These are phyloP conservation scores for Marmota flaviventris DNA, from an alignment of 2,113 vertebrate genomes.

Conservation along the genomic window DNA sequence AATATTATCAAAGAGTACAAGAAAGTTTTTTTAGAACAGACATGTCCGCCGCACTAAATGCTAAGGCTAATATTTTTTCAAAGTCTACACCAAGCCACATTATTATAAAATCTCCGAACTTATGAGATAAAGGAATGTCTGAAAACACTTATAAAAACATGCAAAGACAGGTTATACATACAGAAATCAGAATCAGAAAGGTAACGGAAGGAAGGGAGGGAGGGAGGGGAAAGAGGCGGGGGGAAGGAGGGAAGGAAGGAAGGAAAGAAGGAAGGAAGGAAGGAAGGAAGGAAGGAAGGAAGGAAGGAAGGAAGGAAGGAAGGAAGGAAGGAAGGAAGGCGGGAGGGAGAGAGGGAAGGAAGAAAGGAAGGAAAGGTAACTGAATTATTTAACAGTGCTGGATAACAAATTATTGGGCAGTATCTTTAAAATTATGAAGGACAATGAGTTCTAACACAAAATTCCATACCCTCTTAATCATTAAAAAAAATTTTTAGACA, in stretches of 20 bases:
- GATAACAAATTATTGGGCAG: no score
- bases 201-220: background rate
- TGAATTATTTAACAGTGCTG: background rate
- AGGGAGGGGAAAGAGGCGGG: no score
- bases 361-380: background rate
- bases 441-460: background rate
- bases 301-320: background rate
- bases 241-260: background rate
- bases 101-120: conserved; percentile 7
- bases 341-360: no score
- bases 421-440: background rate
- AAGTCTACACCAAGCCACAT: background rate
- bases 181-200: background rate
- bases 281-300: no score
- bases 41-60: background rate
- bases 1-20: background rate
- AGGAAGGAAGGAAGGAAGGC: background rate
- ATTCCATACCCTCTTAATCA: background rate
- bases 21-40: background rate
- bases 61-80: background rate
- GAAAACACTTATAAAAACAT: conserved; percentile 8
- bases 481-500: background rate
- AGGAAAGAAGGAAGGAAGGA: background rate
- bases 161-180: background rate
- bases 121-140: background rate